Evolutionary conservation across 2,888 invertebrate species (phyloP).

Genomic region (Pristionchus arcanus): DNA sequence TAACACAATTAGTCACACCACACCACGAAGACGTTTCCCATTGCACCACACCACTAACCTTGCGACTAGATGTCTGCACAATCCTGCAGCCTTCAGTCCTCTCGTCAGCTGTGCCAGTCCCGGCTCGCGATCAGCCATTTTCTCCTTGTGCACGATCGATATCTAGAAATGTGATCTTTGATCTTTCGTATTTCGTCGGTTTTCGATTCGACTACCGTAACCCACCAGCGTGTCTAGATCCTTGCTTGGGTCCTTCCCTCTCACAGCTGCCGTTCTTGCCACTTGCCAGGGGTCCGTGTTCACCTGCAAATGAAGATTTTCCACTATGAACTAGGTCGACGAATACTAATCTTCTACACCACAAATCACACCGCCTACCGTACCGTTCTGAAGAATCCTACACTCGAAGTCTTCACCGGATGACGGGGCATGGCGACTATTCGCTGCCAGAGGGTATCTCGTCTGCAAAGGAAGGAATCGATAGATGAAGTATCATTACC

Average conservation of each 20-base stretch:
- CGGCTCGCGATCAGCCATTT: slow-evolving; percentile 48
- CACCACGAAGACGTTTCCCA: not conserved
- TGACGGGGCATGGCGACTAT: slow-evolving; percentile 49
- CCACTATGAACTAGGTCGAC: not conserved
- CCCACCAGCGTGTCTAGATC: slow-evolving; percentile 56
- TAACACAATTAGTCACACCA: not conserved
- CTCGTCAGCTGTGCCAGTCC: slow-evolving; percentile 33
- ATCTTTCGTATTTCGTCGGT: not conserved
- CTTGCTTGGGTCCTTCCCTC: slow-evolving; percentile 19
- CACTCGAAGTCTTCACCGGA: not conserved
- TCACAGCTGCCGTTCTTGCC: not conserved
- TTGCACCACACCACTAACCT: not conserved
- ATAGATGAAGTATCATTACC: not conserved
- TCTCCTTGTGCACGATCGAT: slow-evolving; percentile 44
- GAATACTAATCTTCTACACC: not conserved
- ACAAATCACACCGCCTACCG: not conserved
- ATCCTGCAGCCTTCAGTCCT: not conserved
- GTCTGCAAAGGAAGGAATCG: not conserved
- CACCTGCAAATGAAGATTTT: not conserved
- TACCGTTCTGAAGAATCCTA: slow-evolving; percentile 44
- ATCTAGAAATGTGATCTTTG: not conserved
- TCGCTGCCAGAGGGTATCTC: slow-evolving; percentile 45
- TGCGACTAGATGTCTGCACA: slow-evolving; percentile 44
- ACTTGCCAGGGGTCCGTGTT: slow-evolving; percentile 41
- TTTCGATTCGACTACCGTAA: not conserved